A percentile compares a stretch with the other conserved stretches of the same genome.
Conservation (phyloP, 2,888 invertebrate genomes). For the Lamellibrachia columna region DNA sequence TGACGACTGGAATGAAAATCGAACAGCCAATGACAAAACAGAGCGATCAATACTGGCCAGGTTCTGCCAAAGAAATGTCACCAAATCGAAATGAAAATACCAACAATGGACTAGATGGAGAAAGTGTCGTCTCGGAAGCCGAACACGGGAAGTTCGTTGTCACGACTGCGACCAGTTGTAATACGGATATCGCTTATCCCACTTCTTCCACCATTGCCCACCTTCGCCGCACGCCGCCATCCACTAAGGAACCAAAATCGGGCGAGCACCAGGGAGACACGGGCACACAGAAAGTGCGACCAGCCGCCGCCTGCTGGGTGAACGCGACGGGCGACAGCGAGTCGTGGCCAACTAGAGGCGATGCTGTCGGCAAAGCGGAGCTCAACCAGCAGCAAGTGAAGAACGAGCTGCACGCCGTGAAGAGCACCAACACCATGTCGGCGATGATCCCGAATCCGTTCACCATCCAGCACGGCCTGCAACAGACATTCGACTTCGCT, state of each 20-base stretch:
- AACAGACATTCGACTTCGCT: not conserved
- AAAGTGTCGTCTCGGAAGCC: not conserved
- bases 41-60: not conserved
- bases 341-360: not conserved
- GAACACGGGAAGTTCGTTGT: not conserved
- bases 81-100: not conserved
- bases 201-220: not conserved
- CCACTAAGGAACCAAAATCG: not conserved
- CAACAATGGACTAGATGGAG: not conserved
- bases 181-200: not conserved
- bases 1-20: not conserved
- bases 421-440: constrained; percentile 4
- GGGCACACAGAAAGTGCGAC: not conserved
- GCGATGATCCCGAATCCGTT: not conserved
- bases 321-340: constrained; percentile 9
- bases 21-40: not conserved
- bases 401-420: constrained; percentile 1
- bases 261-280: constrained; percentile 6
- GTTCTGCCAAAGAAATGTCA: not conserved
- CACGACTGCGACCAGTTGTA: not conserved
- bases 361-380: not conserved
- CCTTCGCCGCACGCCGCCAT: not conserved
- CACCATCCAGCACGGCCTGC: constrained; percentile 11
- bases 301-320: not conserved
- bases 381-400: not conserved